These are phyloP conservation scores for Drusus annulatus DNA, from an alignment of 1,140 invertebrate species.

Conservation along the genomic window DNA sequence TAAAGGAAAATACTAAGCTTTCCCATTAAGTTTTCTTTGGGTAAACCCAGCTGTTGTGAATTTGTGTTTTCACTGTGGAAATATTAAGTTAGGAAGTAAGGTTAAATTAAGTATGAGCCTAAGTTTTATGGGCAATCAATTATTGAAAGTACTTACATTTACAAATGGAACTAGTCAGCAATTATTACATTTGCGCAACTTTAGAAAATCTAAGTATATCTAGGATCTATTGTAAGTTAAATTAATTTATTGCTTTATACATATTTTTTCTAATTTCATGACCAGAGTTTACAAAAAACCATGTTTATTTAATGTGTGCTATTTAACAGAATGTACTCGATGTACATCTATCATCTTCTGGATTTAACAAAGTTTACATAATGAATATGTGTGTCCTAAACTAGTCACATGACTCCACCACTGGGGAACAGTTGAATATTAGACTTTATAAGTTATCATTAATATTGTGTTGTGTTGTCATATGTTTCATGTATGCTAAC, in stretches of 20 bases:
- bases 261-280: constrained; percentile 54
- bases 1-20: constrained; percentile 46
- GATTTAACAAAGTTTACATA: constrained; percentile 33
- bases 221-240: constrained; percentile 59
- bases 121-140: constrained; percentile 63
- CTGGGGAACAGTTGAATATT: constrained; percentile 52
- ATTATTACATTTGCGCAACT: constrained; percentile 71
- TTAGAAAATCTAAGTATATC: constrained; percentile 61
- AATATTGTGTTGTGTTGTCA: constrained; percentile 58
- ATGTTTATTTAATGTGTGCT: constrained; percentile 57
- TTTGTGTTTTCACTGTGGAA: constrained; percentile 52
- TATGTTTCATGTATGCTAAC: constrained; percentile 59
- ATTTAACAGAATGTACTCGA: constrained; percentile 50
- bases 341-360: no score
- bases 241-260: constrained; percentile 59
- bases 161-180: constrained; percentile 71
- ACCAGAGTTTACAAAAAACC: constrained; percentile 54
- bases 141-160: constrained; percentile 72
- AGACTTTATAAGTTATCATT: constrained; percentile 57
- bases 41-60: constrained; percentile 52
- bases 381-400: constrained; percentile 66
- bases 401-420: constrained; percentile 59
- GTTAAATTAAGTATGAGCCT: constrained; percentile 55
- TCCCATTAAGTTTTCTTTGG: constrained; percentile 42
- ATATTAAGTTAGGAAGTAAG: constrained; percentile 54